Base-by-base conservation (phyloP, 2,888 invertebrate genomes). In the Drosophila vallismaia region DNA sequence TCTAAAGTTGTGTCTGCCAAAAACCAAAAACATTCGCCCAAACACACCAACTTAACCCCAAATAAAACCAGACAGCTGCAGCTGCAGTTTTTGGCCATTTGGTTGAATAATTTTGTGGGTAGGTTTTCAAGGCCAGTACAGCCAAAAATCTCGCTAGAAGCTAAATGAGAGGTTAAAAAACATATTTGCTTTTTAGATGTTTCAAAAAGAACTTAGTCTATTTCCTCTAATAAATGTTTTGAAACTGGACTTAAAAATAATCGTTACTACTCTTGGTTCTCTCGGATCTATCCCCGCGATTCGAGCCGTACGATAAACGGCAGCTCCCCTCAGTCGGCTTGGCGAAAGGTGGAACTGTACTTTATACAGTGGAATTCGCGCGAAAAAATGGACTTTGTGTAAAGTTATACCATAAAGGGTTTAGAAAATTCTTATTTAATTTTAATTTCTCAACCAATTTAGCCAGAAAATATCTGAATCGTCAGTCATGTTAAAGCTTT, bases 81-180 rank as follows among this genome's bases (percentile, higher is more conserved):
- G 57, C 64, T 38, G 49, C 57, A 68, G 70, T 59, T 57, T 69
- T 71, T 75, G 77, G 71, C 78, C 79, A 73, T 72, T 72, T 70
- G 78, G 74, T 66, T 68, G 48, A 44, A 26, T 38, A 46, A 46
- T 44, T 68, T 52, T 40, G 59, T 54, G 68, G 68, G 38, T 42
- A 51, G 40, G 50, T 46, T 19, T 3, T 8, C 19, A 60, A 24
- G 10, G 44, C 1, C 44, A 44, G 64, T 42, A 48, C n/a, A 49
- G 71, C 44, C 53, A 19, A 19, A 36, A 36, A 36, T 6, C 36
- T 10, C 10, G n/a, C 33, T 33, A n/a, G 4, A 33, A 33, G 33
- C n/a, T 33, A n/a, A 4, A 5, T 19, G 19, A 33, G 4, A 33
- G 19, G 1, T 19, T 19, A 1, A 19, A 19, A 19, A 1, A 19